phyloP scores from a whole-genome alignment of 2,888 invertebrate genomes.

The Leptinotarsa haldemani region DNA sequence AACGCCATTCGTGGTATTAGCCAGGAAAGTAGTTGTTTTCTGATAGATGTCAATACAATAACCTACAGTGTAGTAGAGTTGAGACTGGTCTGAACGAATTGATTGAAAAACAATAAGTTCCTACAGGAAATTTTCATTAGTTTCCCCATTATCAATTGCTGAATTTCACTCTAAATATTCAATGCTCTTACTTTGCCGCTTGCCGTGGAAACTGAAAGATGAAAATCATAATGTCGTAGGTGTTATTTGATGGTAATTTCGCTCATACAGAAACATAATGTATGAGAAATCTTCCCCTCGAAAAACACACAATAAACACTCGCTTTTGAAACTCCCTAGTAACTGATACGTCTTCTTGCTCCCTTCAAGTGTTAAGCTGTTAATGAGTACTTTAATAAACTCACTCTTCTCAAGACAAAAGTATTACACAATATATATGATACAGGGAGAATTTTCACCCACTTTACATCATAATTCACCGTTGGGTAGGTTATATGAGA shows the following conservation, averaged over 20 bases:
- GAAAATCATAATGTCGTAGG: slow-evolving; percentile 3
- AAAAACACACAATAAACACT: slow-evolving; percentile 20
- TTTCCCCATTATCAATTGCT: no score
- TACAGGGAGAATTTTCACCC: slow-evolving; percentile 43
- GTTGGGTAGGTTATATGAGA: slow-evolving; percentile 48
- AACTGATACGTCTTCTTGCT: slow-evolving; percentile 41
- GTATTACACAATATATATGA: slow-evolving; percentile 32
- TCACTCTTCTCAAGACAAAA: slow-evolving; percentile 36
- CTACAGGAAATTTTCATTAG: no score
- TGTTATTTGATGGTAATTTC: slow-evolving; percentile 3
- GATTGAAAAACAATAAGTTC: no score
- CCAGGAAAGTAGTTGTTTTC: no score
- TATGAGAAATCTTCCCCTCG: slow-evolving; percentile 9
- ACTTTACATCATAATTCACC: slow-evolving; percentile 46
- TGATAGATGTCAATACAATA: no score
- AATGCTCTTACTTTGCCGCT: not conserved
- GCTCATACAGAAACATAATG: slow-evolving; percentile 11
- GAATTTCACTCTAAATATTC: not conserved
- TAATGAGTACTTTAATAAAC: slow-evolving; percentile 54
- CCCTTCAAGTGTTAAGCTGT: slow-evolving; percentile 59
- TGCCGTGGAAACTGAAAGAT: not conserved
- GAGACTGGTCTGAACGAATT: no score
- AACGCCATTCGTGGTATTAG: no score
- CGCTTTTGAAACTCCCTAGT: slow-evolving; percentile 12
- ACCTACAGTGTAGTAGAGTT: no score